These are phyloP conservation scores for Caenorhabditis japonica DNA, from an alignment of 2,888 invertebrate species.

Conservation along the genomic window DNA sequence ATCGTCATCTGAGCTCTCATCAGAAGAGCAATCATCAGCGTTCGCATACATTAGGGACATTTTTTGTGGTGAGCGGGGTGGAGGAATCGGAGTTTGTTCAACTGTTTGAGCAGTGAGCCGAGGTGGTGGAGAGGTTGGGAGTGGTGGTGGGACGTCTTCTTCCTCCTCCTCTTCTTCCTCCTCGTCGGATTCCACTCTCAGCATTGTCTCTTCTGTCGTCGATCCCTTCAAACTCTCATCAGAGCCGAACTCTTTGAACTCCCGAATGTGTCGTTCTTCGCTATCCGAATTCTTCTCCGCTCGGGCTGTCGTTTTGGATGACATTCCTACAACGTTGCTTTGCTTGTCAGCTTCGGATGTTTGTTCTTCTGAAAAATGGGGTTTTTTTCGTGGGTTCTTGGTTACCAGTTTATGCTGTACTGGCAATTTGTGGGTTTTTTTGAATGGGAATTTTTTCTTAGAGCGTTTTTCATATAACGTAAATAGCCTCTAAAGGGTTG, in stretches of 20 bases:
- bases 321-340: constrained; percentile 23
- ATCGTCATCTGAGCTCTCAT: constrained; percentile 33
- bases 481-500: no score
- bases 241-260: constrained; percentile 30
- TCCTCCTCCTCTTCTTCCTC: constrained; percentile 10
- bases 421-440: no score
- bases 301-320: constrained; percentile 49
- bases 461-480: no score
- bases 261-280: constrained; percentile 19
- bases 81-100: constrained; percentile 39
- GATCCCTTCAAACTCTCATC: constrained; percentile 35
- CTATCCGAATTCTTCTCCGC: constrained; percentile 22
- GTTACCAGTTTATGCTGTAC: no score
- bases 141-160: constrained; percentile 36
- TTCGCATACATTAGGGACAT: constrained; percentile 42
- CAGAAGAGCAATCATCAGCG: constrained; percentile 26
- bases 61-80: constrained; percentile 41
- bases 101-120: constrained; percentile 6
- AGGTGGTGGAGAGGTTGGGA: constrained; percentile 37
- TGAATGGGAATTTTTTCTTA: no score
- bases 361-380: constrained; percentile 7
- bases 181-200: constrained; percentile 1
- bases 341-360: constrained; percentile 15
- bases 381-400: no score
- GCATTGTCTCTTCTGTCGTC: constrained; percentile 12